A percentile compares a stretch with the other conserved stretches of the same genome.
phyloP scores from a whole-genome alignment of 1,140 invertebrate genomes.

The Ceratina calcarata region DNA sequence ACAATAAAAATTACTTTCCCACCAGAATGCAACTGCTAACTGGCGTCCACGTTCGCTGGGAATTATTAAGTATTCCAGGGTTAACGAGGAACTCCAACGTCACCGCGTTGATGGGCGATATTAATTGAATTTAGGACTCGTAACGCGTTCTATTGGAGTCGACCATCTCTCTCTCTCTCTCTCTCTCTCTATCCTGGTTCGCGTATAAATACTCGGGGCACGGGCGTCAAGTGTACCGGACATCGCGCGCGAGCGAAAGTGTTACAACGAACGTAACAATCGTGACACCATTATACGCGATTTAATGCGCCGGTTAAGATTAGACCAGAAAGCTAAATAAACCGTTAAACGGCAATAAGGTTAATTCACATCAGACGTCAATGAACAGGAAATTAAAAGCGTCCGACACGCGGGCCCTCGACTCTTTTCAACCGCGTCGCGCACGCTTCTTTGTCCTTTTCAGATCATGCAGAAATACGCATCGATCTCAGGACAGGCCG shows the following conservation, averaged over 20 bases:
- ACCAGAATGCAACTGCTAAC: not conserved
- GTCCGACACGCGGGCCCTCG: slow-evolving; percentile 14
- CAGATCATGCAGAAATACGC: slow-evolving; percentile 30
- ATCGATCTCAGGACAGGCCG: slow-evolving; percentile 19
- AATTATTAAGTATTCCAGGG: slow-evolving; percentile 27
- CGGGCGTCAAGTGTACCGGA: slow-evolving; percentile 32
- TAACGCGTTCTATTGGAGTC: slow-evolving; percentile 23
- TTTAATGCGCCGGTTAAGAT: slow-evolving; percentile 48
- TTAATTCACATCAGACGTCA: slow-evolving; percentile 55
- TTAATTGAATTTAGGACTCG: slow-evolving; percentile 40
- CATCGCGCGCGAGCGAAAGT: slow-evolving; percentile 35
- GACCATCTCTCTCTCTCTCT: not conserved
- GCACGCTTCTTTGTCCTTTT: slow-evolving; percentile 32
- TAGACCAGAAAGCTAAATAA: slow-evolving; percentile 50
- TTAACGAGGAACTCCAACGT: slow-evolving; percentile 23
- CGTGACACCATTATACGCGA: slow-evolving; percentile 49
- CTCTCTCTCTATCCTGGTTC: not conserved
- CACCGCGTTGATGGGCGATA: slow-evolving; percentile 30
- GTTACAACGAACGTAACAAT: slow-evolving; percentile 50
- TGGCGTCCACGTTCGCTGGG: slow-evolving; percentile 8
- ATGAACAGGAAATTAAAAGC: slow-evolving; percentile 54
- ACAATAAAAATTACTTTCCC: not conserved
- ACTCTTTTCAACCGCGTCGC: not conserved
- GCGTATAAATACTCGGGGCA: slow-evolving; percentile 33
- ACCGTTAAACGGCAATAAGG: slow-evolving; percentile 53